Conservation (phyloP, 2,888 invertebrate genomes). For the Antheraea assamensis region DNA sequence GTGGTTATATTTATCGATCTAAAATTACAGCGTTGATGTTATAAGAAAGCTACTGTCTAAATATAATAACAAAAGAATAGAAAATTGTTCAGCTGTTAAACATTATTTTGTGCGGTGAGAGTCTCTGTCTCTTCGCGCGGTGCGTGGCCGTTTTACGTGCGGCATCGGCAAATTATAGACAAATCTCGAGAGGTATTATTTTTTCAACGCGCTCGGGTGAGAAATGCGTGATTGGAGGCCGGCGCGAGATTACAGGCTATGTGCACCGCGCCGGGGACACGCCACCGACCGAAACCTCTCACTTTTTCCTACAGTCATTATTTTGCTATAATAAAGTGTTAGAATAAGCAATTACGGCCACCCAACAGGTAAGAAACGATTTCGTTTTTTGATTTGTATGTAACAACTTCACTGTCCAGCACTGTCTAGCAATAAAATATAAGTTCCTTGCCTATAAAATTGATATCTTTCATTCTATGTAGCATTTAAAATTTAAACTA, state of each 20-base stretch:
- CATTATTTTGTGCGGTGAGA: conserved; percentile 36
- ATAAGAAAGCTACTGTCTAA: conserved; percentile 69
- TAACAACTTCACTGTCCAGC: neutral
- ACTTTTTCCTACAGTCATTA: conserved; percentile 73
- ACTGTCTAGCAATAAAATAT: neutral
- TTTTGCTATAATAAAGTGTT: conserved; percentile 78
- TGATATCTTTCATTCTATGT: no score
- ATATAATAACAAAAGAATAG: conserved; percentile 60
- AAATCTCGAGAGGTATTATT: conserved; percentile 78
- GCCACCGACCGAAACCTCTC: conserved; percentile 72
- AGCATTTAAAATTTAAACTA: no score
- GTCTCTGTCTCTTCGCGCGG: conserved; percentile 28
- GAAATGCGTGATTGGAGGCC: conserved; percentile 80
- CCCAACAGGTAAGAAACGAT: conserved; percentile 47
- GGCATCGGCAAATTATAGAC: conserved; percentile 80
- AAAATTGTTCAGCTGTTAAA: conserved; percentile 55
- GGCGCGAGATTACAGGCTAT: conserved; percentile 74
- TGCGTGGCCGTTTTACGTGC: conserved; percentile 44
- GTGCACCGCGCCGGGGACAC: conserved; percentile 57
- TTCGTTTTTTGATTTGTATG: conserved; percentile 27
- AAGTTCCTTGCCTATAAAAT: neutral
- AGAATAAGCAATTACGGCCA: conserved; percentile 73
- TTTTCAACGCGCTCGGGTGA: conserved; percentile 81
- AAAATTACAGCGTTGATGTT: conserved; percentile 54
- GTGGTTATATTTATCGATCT: conserved; percentile 34